Base-by-base conservation (phyloP, 2,888 invertebrate species). In the Melieria picta region DNA sequence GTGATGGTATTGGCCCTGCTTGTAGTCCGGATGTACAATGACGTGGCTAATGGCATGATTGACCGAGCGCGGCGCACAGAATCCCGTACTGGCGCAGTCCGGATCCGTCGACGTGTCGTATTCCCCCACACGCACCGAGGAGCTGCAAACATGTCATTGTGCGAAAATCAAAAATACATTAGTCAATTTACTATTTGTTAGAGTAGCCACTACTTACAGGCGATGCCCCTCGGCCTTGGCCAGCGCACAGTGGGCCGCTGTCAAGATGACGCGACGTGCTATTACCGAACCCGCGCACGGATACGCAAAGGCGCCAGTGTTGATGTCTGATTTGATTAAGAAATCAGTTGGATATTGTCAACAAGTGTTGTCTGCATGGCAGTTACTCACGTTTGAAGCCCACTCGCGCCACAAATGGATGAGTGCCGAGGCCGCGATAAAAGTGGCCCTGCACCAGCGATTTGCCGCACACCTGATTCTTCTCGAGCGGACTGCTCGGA, bases 201-300 rank as follows among this genome's bases (percentile, higher is more conserved):
- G 4, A 1, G 45, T 13, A 13, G 3, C 2, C 13, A 30, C n/a
- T 68, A 89, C 91, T 90, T 87, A 94, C 93, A 94, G 84, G 85
- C 93, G 91, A 81, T 92, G 93, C 78, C 91, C 92, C 66, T 92
- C 91, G 9, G 93, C 92, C 82, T 92, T 93, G 0, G 93, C 93
- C 67, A 94, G 84, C 1, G 93, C 94, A 82, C 94, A 94, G 80
- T 94, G 93, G 0, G 93, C 94, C 0, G 94, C 93, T 0, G 94
- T 94, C 50, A 94, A 84, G 55, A 94, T 89, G 87, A 87, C 86
- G n/a, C 87, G 83, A 6, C 88, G 88, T 1, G 89, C 88, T 68
- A 94, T 90, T 30, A 94, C 92, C 0, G 93, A 92, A 3, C 94
- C 94, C 62, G 91, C 91, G 81, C 94, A 94, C 3, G 94, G 93